Base-by-base conservation (phyloP, 2,888 invertebrate genomes). In the Pandemis corylana region DNA sequence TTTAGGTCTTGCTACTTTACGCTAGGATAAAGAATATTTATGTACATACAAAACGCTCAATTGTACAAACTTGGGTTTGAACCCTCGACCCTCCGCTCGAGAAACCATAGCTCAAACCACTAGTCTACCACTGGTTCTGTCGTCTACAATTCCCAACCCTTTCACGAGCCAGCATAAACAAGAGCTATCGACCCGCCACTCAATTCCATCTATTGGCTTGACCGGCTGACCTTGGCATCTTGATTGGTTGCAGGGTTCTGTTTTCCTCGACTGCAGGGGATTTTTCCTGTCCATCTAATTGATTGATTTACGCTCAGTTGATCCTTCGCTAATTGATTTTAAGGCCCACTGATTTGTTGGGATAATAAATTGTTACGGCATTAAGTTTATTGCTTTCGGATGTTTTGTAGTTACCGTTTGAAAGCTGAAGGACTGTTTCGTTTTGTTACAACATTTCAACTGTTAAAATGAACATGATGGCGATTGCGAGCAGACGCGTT, bases 281-380 rank as follows among this genome's bases (percentile, higher is more conserved):
- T 53, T 70, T 68, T 72, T 61, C 69, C 74, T 51, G 67, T 44
- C 36, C 36, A n/a, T 65, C 69, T 46, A 64, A 36, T 41, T 61
- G 69, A 74, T 74, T 74, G 61, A 74, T 74, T 69, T 65, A 66
- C 69, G 61, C 74, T 49, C 59, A 42, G n/a, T 36, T 62, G 53
- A 70, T 74, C 65, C 69, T 5, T 4, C 59, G 49, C 61, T 74
- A 70, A 74, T 74, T 74, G 65, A 61, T 74, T 74, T 74, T 65
- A 59, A 65, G 42, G 44, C 44, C 65, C 41, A n/a, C n/a, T 59
- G 61, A 70, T 74, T 74, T 65, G 46, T 65, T 41, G 7, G 65
- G 56, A 59, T 56, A 51, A 66, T n/a, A 59, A 59, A 59, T 59
- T 42, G 61, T 74, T 74, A 69, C 49, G n/a, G 41, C 51, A 70